phyloP scores from a whole-genome alignment of 2,888 invertebrate genomes.

The Cryptus armator region DNA sequence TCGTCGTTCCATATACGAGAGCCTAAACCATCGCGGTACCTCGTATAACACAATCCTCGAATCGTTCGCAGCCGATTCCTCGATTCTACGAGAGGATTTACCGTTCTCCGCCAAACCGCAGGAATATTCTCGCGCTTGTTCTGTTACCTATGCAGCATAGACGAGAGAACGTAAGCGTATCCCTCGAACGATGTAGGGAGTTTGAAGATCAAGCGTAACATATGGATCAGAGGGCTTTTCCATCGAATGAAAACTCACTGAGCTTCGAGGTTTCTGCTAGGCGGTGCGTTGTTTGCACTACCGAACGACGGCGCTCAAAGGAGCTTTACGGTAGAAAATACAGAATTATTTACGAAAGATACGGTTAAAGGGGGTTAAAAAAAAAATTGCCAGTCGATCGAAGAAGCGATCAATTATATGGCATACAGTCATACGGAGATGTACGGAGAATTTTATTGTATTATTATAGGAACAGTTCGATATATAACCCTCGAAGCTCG shows the following conservation, averaged over 20 bases:
- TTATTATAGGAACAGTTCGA: background rate
- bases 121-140: constrained; percentile 42
- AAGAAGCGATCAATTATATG: constrained; percentile 15
- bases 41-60: constrained; percentile 29
- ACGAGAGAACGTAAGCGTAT: too few species aligned
- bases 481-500: constrained; percentile 8
- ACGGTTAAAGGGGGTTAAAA: background rate
- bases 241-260: constrained; percentile 30
- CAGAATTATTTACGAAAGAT: background rate
- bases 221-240: constrained; percentile 30
- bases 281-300: constrained; percentile 28
- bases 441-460: constrained; percentile 20
- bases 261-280: constrained; percentile 12
- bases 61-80: constrained; percentile 34
- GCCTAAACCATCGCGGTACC: background rate
- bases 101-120: constrained; percentile 9
- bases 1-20: background rate
- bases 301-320: constrained; percentile 12
- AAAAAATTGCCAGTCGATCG: background rate
- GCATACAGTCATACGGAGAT: background rate
- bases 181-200: background rate
- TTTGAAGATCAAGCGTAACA: constrained; percentile 38
- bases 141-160: background rate
- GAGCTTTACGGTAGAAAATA: background rate
- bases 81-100: constrained; percentile 34